Base-by-base conservation (phyloP, 2,888 invertebrate genomes). In the Dichetophora obliterata region DNA sequence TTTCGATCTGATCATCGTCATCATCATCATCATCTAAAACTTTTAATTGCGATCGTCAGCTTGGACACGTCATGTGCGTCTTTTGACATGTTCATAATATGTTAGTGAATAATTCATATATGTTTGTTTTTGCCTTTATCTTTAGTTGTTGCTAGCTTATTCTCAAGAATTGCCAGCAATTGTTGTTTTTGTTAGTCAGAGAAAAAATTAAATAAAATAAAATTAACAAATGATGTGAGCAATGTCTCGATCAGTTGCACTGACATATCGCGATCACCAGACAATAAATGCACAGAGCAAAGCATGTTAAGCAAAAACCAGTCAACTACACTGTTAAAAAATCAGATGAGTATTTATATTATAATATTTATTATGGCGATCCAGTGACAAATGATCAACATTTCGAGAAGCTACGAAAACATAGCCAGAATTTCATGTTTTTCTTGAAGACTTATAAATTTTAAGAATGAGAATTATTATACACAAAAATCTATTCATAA, bases 31-130 rank as follows among this genome's bases (percentile, higher is more conserved):
- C n/a, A 54, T 70, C 43, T 24, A 11, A 43, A 59, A 59, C 37
- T 72, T 66, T 74, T 74, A 74, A 74, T 74, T 74, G 74, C 34
- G 54, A 34, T 57, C 74, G 66, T 74, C 66, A 34, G 50, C 34
- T 24, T n/a, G 73, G 34, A 73, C 73, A 73, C 50, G 65, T 74
- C 74, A 74, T 52, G 66, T 66, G 74, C 19, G 73, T 48, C 65
- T 73, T 48, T 34, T 73, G 73, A 73, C 73, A 73, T 73, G 73
- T 65, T 73, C 50, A 73, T 74, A 66, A 74, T 37, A 74, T 66
- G 54, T 37, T 37, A 37, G 48, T 73, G 74, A 74, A 74, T 74
- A 66, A 74, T 74, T 74, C 52, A 74, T 74, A 57, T 66, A 57
- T 37, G 34, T 19, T 19, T 37, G 34, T 19, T 19, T 2, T 22